A percentile compares a stretch with the other conserved stretches of the same genome.
phyloP scores from a whole-genome alignment of 2,888 invertebrate species.

The Stegophylla sp. region DNA sequence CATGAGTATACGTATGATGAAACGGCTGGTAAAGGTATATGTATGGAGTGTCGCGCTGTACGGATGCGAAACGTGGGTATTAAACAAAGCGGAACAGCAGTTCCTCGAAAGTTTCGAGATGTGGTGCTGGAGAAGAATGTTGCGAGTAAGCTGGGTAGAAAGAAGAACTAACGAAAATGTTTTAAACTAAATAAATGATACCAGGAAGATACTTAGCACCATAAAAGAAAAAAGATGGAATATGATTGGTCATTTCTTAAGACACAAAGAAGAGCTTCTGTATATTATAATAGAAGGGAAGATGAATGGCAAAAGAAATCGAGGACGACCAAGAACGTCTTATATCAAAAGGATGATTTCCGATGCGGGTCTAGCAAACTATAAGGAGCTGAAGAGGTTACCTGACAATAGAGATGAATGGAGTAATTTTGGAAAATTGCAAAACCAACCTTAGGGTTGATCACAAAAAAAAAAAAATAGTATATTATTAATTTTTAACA shows the following conservation, averaged over 20 bases:
- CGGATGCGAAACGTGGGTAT: background rate
- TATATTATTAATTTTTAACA: too few species aligned
- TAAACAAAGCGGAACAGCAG: background rate
- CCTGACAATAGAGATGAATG: too few species aligned
- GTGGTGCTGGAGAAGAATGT: background rate
- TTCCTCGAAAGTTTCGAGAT: background rate
- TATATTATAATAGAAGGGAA: background rate
- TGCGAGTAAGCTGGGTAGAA: background rate
- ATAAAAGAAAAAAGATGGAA: background rate
- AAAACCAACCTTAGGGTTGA: too few species aligned
- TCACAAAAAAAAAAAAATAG: too few species aligned
- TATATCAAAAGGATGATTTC: too few species aligned
- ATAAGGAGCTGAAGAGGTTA: too few species aligned
- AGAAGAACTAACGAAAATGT: conserved; percentile 4
- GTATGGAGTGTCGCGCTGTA: background rate
- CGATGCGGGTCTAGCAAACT: too few species aligned
- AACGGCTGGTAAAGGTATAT: background rate
- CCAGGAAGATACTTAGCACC: background rate
- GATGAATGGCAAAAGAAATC: too few species aligned
- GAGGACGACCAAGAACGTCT: too few species aligned
- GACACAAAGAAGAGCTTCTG: background rate
- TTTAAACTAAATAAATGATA: conserved; percentile 1
- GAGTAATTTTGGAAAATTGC: too few species aligned
- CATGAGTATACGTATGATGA: background rate
- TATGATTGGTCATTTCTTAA: conserved; percentile 7